A percentile compares a stretch with the other conserved stretches of the same genome.
These are phyloP conservation scores for Benthosema pterotum DNA, from an alignment of 2,797 vertebrate genomes.

Conservation along the genomic window DNA sequence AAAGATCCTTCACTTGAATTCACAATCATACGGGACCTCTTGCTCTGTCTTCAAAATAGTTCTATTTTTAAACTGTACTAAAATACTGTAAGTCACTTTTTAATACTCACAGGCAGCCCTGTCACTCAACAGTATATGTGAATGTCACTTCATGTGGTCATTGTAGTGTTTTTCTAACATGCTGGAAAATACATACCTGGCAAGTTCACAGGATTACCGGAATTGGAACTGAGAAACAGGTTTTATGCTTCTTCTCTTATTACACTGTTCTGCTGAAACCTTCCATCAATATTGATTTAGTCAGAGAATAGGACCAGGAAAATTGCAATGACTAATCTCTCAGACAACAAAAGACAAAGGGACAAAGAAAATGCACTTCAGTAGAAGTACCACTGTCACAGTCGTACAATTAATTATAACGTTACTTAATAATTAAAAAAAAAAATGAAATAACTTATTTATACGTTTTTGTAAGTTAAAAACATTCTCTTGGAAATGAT, in stretches of 20 bases:
- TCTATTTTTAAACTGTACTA: background rate
- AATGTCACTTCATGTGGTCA: constrained; percentile 14
- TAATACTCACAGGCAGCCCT: constrained; percentile 23
- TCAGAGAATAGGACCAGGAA: constrained; percentile 7
- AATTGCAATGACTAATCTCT: constrained; percentile 33
- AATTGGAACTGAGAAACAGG: constrained; percentile 1
- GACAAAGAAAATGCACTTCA: constrained; percentile 50
- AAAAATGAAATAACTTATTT: constrained; percentile 26
- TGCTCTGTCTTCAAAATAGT: background rate
- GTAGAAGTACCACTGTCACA: background rate
- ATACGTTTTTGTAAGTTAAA: background rate
- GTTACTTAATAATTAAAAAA: too few species aligned
- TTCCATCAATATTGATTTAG: constrained; percentile 15
- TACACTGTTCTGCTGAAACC: constrained; percentile 13
- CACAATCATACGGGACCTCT: constrained; percentile 12
- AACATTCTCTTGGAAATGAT: too few species aligned
- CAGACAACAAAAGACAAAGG: constrained; percentile 30
- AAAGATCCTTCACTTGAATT: constrained; percentile 24
- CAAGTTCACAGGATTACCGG: constrained; percentile 19
- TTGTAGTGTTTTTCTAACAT: constrained; percentile 19
- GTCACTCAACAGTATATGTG: constrained; percentile 20
- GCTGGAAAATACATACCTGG: constrained; percentile 14
- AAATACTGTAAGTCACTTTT: background rate
- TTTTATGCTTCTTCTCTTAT: constrained; percentile 13
- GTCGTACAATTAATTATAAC: background rate